phyloP scores from a whole-genome alignment of 2,113 vertebrate species.

The Smithornis capensis region DNA sequence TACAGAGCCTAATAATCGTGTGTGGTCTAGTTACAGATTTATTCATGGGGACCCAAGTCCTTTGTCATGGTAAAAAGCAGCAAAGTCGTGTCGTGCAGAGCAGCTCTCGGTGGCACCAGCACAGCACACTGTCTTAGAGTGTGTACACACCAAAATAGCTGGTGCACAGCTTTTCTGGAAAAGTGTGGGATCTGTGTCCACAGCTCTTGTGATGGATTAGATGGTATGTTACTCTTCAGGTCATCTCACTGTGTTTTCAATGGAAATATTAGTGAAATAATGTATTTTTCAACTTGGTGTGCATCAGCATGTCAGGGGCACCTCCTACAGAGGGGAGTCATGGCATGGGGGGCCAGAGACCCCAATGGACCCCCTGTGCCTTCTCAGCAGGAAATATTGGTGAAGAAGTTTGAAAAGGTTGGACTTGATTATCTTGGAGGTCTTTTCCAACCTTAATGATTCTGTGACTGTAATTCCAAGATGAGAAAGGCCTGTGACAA shows the following conservation, averaged over 20 bases:
- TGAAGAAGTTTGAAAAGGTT: background rate
- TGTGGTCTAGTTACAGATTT: conserved; percentile 68
- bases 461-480: background rate
- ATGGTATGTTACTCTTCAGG: accelerated
- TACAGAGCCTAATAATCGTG: conserved; percentile 69
- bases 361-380: accelerated
- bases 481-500: accelerated
- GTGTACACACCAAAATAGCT: background rate
- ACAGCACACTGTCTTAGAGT: background rate
- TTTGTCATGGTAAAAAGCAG: conserved; percentile 36
- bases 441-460: background rate
- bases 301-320: accelerated
- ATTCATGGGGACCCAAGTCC: conserved; percentile 47
- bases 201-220: accelerated
- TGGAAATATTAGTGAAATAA: accelerated
- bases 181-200: accelerated
- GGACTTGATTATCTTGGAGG: background rate
- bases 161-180: background rate
- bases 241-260: accelerated
- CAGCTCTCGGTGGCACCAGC: background rate
- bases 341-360: accelerated
- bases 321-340: background rate
- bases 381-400: background rate
- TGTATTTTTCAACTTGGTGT: accelerated
- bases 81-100: background rate